A percentile compares a stretch with the other conserved stretches of the same genome.
Evolutionary conservation across 2,113 vertebrate species (phyloP).

Genomic region (Crotalus horridus): DNA sequence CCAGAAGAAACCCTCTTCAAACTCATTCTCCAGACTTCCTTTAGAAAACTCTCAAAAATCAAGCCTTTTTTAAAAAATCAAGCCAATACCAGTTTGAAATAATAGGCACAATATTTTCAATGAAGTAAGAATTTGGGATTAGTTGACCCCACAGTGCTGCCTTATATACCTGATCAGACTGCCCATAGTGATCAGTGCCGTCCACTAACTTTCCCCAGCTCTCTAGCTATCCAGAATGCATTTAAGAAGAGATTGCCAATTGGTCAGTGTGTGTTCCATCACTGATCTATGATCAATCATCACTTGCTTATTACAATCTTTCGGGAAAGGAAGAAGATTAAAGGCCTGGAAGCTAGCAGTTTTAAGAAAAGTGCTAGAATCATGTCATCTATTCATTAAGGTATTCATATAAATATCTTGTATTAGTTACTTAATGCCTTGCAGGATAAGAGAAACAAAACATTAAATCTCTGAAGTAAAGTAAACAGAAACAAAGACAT

Average conservation of each 20-base stretch:
- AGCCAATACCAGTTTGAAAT: background rate
- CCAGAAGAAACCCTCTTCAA: background rate
- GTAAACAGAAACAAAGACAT: background rate
- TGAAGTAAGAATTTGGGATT: background rate
- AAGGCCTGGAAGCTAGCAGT: background rate
- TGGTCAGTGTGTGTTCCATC: background rate
- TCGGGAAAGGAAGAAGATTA: background rate
- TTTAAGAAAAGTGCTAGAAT: background rate
- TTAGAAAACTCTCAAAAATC: background rate
- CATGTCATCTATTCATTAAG: background rate
- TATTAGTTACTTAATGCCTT: background rate
- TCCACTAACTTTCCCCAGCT: background rate
- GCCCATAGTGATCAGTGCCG: background rate
- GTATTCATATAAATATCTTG: background rate
- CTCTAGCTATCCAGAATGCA: background rate
- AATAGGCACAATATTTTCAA: background rate
- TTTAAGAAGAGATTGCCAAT: background rate
- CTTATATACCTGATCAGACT: background rate
- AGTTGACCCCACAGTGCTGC: background rate
- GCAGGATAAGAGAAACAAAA: background rate
- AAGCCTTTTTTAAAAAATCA: background rate
- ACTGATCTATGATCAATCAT: background rate
- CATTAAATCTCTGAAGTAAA: background rate
- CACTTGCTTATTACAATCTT: background rate
- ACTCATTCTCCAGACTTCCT: background rate